Base-by-base conservation (phyloP, 2,797 vertebrate species). In the Cetoscarus ocellatus region DNA sequence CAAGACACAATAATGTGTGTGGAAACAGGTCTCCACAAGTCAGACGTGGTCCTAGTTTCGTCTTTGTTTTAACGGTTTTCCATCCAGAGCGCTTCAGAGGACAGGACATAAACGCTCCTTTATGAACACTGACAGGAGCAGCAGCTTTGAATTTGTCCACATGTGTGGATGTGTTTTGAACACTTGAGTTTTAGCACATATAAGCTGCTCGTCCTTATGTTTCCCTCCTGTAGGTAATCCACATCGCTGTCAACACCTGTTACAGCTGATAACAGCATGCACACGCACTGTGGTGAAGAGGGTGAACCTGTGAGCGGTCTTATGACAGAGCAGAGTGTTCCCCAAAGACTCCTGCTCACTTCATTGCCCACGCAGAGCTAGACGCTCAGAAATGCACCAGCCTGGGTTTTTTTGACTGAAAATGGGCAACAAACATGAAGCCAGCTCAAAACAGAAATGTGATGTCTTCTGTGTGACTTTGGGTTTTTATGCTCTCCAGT, bases 231-330 rank as follows among this genome's bases (percentile, higher is more conserved):
- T 15, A 43, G 8, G 35, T 67, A 70, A 74, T 66, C 53, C 17
- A 55, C 44, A 78, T 62, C 14, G n/a, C 45, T 61, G 70, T 67
- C 36, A 57, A 52, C 56, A 64, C 74, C 73, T 65, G 40, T 81
- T 45, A 64, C 14, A 67, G 47, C 38, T 53, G 38, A 70, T 53
- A 77, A 62, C 39, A 70, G 52, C 47, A 12, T 17, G 48, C 57
- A 48, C 27, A 54, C 18, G 61, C 19, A 48, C 64, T 34, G 50
- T 11, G 10, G 44, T 14, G 51, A 44, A 60, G 64, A 64, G 57
- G 50, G 36, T 55, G 62, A 61, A 58, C 14, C 69, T 55, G 40
- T 45, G 56, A 38, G 44, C 34, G 52, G 51, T 55, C 75, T 62
- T 53, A 54, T 67, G 75, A 72, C 69, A 76, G 52, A 39, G 9